These are phyloP conservation scores for Nasua narica DNA, from an alignment of 2,797 vertebrate species.

Conservation along the genomic window DNA sequence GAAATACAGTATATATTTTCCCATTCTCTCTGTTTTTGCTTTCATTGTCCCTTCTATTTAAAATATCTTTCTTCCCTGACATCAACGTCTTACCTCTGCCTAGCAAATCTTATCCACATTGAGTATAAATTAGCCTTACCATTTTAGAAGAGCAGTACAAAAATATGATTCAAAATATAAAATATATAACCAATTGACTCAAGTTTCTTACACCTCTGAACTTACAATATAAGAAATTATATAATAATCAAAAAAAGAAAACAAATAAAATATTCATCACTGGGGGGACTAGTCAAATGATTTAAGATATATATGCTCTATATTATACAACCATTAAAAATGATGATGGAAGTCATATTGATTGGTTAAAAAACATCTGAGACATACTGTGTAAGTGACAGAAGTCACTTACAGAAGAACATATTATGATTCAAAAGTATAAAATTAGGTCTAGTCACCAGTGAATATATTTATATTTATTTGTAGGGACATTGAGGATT, in stretches of 20 bases:
- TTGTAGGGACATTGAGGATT: background rate
- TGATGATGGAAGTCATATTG: background rate
- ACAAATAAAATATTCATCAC: background rate
- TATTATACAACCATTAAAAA: background rate
- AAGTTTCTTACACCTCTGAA: background rate
- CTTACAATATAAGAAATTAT: background rate
- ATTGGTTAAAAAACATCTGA: background rate
- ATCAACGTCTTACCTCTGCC: background rate
- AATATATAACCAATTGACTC: background rate
- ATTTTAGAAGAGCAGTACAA: background rate
- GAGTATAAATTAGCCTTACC: background rate
- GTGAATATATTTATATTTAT: background rate
- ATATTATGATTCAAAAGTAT: background rate
- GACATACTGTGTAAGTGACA: background rate
- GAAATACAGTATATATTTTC: background rate
- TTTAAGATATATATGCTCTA: background rate
- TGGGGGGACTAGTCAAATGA: background rate
- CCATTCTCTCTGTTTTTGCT: background rate
- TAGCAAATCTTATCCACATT: background rate
- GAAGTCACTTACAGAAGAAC: background rate
- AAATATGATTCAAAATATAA: conserved; percentile 17
- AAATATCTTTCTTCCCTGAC: background rate
- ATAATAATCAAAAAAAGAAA: background rate
- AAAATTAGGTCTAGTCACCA: background rate
- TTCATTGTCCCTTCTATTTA: background rate